These are phyloP conservation scores for Asteroscopus sphinx DNA, from an alignment of 2,888 invertebrate genomes.

Conservation along the genomic window DNA sequence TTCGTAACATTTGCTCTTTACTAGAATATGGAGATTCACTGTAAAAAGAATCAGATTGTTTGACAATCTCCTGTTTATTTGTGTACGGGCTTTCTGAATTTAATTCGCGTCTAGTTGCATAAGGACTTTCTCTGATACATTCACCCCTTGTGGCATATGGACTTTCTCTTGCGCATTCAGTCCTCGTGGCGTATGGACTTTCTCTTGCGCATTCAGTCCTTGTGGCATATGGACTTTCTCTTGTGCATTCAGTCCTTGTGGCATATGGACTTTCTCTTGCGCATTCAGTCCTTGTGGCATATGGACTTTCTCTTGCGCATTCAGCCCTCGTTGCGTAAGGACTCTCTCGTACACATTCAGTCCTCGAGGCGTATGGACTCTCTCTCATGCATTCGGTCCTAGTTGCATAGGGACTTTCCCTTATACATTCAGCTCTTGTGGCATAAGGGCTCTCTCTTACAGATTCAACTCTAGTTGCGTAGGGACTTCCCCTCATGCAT, in stretches of 20 bases:
- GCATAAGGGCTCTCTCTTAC: constrained; percentile 58
- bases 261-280: constrained; percentile 63
- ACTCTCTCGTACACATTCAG: constrained; percentile 67
- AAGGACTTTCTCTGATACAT: constrained; percentile 64
- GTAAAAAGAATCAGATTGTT: constrained; percentile 77
- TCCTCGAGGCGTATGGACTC: constrained; percentile 58
- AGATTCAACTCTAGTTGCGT: constrained; percentile 60
- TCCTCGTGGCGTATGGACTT: constrained; percentile 57
- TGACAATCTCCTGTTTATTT: constrained; percentile 73
- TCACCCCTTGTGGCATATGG: constrained; percentile 63
- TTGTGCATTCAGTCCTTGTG: constrained; percentile 54
- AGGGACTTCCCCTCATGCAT: constrained; percentile 57
- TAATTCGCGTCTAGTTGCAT: constrained; percentile 63
- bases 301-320: constrained; percentile 65
- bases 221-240: constrained; percentile 58
- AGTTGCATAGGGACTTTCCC: constrained; percentile 60
- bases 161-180: constrained; percentile 57
- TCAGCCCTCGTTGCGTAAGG: constrained; percentile 63
- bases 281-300: constrained; percentile 63
- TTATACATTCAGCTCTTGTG: constrained; percentile 38
- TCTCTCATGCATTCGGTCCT: constrained; percentile 47
- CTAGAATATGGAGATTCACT: constrained; percentile 85
- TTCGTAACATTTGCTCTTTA: constrained; percentile 83
- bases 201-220: constrained; percentile 42
- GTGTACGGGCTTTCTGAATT: constrained; percentile 70